Evolutionary conservation across 2,113 vertebrate genomes (phyloP).

Genomic region (Sardina pilchardus): DNA sequence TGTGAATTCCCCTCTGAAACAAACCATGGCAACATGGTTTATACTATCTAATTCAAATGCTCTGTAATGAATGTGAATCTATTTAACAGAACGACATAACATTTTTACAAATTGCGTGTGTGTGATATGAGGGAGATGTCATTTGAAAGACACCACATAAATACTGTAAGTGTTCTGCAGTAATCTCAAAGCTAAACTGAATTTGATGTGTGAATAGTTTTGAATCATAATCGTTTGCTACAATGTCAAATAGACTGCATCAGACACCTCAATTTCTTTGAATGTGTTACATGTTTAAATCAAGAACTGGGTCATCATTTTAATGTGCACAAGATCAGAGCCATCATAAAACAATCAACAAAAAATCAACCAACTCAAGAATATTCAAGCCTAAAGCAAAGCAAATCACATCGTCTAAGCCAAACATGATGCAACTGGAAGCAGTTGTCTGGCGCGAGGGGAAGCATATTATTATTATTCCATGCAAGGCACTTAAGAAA

Average conservation of each 20-base stretch:
- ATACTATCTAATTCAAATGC: too few species aligned
- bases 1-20: not conserved
- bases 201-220: not conserved
- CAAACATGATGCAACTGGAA: not conserved
- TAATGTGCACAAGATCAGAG: not conserved
- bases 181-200: too few species aligned
- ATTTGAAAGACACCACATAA: not conserved
- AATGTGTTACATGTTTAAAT: not conserved
- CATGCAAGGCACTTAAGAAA: slow-evolving; percentile 34
- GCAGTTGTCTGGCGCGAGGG: not conserved
- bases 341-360: not conserved
- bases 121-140: too few species aligned
- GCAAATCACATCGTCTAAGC: not conserved
- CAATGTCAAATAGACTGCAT: not conserved
- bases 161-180: not conserved
- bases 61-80: too few species aligned
- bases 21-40: not conserved
- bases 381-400: not conserved
- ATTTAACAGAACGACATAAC: too few species aligned
- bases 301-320: not conserved
- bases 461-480: not conserved
- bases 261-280: not conserved
- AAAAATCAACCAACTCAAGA: not conserved
- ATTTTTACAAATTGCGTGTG: too few species aligned
- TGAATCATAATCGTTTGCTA: not conserved